Conservation (phyloP, 2,113 vertebrate genomes). For the Hippoglossus stenolepis region DNA sequence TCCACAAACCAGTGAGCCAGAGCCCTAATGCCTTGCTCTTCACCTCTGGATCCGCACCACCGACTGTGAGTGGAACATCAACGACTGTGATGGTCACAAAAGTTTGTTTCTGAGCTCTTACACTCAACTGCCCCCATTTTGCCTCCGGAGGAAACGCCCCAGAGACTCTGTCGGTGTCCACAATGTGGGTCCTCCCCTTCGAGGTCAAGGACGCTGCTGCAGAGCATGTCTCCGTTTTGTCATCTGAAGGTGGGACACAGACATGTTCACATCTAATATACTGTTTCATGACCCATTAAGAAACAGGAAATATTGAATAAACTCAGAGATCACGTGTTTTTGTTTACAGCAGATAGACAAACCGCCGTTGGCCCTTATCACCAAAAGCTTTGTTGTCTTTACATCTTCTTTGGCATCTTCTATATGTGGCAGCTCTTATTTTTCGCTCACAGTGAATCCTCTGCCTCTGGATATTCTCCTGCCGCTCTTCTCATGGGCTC, state of each 20-base stretch:
- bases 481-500: no score
- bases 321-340: no score
- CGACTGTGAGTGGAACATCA: neutral
- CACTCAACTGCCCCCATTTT: conserved; percentile 3
- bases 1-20: neutral
- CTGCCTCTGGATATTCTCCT: no score
- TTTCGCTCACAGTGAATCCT: no score
- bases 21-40: neutral
- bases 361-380: no score
- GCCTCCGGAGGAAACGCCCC: conserved; percentile 5
- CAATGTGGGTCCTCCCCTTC: conserved; percentile 5
- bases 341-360: no score
- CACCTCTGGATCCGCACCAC: neutral
- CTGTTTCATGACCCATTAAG: neutral
- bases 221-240: neutral
- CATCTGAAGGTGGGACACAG: neutral
- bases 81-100: conserved; percentile 18
- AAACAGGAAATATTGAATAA: no score
- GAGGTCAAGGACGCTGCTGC: conserved; percentile 29
- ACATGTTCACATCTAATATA: neutral
- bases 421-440: no score
- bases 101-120: conserved; percentile 27
- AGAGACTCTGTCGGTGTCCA: conserved; percentile 10
- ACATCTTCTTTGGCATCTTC: no score
- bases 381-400: no score